Percentiles rank a stretch among this genome's conserved stretches.
Conservation (phyloP, 1,140 invertebrate species). For the Heliconius eleuchia region DNA sequence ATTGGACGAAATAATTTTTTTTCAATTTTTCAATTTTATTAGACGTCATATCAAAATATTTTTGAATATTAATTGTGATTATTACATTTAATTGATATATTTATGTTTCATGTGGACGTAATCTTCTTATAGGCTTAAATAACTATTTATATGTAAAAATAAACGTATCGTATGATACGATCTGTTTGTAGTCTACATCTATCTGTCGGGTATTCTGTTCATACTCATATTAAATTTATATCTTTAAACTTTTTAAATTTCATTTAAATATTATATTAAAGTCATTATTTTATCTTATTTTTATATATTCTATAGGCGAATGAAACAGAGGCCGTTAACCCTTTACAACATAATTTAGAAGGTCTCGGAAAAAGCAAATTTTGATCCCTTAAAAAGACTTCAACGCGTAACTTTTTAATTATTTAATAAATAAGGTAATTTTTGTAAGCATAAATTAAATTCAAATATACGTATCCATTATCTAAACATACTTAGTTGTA, state of each 20-base stretch:
- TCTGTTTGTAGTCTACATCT: neutral
- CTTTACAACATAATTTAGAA: neutral
- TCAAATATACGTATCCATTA: neutral
- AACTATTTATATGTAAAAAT: constrained; percentile 4
- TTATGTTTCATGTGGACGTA: neutral
- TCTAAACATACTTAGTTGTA: neutral
- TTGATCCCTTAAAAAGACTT: constrained; percentile 70
- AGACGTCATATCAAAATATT: no score
- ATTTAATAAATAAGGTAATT: constrained; percentile 18
- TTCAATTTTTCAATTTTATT: no score
- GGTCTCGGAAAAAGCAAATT: constrained; percentile 30
- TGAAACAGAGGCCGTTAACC: neutral
- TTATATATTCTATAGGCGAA: neutral
- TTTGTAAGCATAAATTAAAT: no score
- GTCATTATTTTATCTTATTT: neutral
- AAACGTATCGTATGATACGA: neutral
- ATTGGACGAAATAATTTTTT: neutral
- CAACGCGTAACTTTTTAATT: constrained; percentile 57
- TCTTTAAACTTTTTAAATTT: no score
- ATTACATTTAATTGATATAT: no score
- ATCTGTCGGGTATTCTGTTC: neutral
- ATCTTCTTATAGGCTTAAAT: constrained; percentile 6
- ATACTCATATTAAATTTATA: no score
- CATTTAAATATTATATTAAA: no score
- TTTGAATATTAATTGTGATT: no score